Evolutionary conservation across 2,797 vertebrate genomes (phyloP), one percentile per base, ranked within the genome.

Genomic region (Gobio occitaniae): DNA sequence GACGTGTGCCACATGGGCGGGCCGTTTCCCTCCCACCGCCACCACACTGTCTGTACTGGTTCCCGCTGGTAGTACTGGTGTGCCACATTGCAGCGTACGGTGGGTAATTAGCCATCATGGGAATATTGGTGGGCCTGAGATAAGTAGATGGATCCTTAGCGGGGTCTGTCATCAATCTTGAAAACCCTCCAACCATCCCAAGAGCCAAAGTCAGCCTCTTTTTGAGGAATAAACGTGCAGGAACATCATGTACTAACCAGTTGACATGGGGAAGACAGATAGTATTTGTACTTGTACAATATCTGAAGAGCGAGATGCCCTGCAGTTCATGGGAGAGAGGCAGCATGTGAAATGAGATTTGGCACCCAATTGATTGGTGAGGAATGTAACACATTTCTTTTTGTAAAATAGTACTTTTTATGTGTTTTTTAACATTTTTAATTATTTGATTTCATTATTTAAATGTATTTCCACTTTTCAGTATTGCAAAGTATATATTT

Each of bases 81-180:
- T 48, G 59, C 21, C 81, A 63, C 44, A 38, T 52, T 59, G 41
- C 41, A 50, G 56, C 3, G 15, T 72, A 47, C 21, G 11, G 36
- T 1, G 41, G 65, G 25, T 84, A 88, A 86, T 83, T 78, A 85
- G 19, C 16, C 72, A n/a, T 72, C 44, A 54, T 72, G 84, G 80
- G 83, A 77, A 65, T 72, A 59, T 50, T 44, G 21, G 48, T 29
- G 75, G 69, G 65, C 52, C 52, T 15, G 50, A 79, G 41, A 84
- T 71, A 48, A 84, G 74, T 6, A 48, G 38, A 61, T 76, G 47
- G 44, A 77, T 78, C 52, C 61, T 44, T 25, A n/a, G 17, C 41
- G 4, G 54, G 54, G n/a, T 82, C 12, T 61, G 70, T 61, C 32
- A 83, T 83, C 44, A 38, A 63, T 83, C 44, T 65, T 48, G 25